A percentile compares a stretch with the other conserved stretches of the same genome.
These are phyloP conservation scores for Noctilio leporinus DNA, from an alignment of 2,113 vertebrate species.

Conservation along the genomic window DNA sequence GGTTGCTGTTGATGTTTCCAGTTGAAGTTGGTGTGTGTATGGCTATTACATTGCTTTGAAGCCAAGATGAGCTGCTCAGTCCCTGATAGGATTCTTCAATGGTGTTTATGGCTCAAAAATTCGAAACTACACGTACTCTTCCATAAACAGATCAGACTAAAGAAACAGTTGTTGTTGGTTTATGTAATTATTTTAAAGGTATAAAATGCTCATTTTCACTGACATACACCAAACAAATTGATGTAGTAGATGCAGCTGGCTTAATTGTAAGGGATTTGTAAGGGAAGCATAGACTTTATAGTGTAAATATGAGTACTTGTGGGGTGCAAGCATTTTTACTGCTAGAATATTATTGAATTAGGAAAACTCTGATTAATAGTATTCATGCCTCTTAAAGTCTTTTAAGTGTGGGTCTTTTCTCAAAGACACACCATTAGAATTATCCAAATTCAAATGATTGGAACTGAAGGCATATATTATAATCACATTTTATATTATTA, in stretches of 20 bases:
- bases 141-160: not conserved
- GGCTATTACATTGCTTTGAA: not conserved
- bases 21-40: not conserved
- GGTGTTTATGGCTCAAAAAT: not conserved
- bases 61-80: not conserved
- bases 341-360: not conserved
- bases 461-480: constrained; percentile 52
- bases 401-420: constrained; percentile 21
- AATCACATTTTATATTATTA: constrained; percentile 64
- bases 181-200: not conserved
- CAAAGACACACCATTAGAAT: constrained; percentile 36
- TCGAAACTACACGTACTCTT: not conserved
- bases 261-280: not conserved
- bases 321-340: not conserved
- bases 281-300: not conserved
- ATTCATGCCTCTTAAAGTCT: constrained; percentile 14
- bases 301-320: not conserved
- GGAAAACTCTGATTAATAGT: constrained; percentile 21
- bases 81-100: not conserved
- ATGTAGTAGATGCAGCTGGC: not conserved
- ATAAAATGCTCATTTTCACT: not conserved
- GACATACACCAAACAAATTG: not conserved
- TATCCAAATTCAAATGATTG: constrained; percentile 55
- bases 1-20: not conserved
- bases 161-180: not conserved